Conservation (phyloP, 2,888 invertebrate genomes). For the Watsonalla binaria region DNA sequence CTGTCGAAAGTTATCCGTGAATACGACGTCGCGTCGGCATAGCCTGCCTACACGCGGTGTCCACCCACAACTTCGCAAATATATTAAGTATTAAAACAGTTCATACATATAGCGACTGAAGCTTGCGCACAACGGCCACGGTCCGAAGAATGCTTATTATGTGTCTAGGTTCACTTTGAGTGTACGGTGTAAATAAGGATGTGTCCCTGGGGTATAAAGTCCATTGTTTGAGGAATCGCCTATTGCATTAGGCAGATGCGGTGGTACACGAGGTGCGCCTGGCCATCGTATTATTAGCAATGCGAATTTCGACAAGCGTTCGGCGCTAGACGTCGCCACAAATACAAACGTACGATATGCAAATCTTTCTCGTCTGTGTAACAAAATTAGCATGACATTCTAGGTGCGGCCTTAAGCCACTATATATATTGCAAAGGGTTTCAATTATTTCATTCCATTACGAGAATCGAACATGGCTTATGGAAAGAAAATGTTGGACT, state of each 20-base stretch:
- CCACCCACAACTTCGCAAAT: slow-evolving; percentile 39
- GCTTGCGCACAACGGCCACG: slow-evolving; percentile 34
- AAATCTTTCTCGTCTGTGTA: slow-evolving; percentile 51
- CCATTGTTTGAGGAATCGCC: slow-evolving; percentile 28
- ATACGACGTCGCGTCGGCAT: slow-evolving; percentile 34
- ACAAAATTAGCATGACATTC: slow-evolving; percentile 44
- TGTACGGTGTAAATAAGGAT: slow-evolving; percentile 32
- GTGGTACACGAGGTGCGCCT: slow-evolving; percentile 58
- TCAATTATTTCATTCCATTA: slow-evolving; percentile 7
- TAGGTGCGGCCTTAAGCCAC: slow-evolving; percentile 31
- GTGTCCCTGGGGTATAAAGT: slow-evolving; percentile 38
- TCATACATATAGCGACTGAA: slow-evolving; percentile 50
- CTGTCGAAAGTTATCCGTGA: slow-evolving; percentile 74
- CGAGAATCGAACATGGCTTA: neutral
- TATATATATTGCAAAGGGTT: slow-evolving; percentile 6
- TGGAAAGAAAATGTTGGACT: neutral
- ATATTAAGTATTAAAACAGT: slow-evolving; percentile 40
- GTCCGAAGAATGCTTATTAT: slow-evolving; percentile 46
- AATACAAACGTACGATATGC: slow-evolving; percentile 63
- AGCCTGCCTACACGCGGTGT: slow-evolving; percentile 47
- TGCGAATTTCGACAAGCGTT: slow-evolving; percentile 68
- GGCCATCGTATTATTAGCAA: slow-evolving; percentile 71
- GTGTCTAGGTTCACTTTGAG: slow-evolving; percentile 44
- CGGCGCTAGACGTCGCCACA: slow-evolving; percentile 56
- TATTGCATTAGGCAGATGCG: slow-evolving; percentile 46